Percentiles rank a stretch among this genome's conserved stretches.
Evolutionary conservation across 2,888 invertebrate genomes (phyloP).

Genomic region (Drosophila diplacantha): DNA sequence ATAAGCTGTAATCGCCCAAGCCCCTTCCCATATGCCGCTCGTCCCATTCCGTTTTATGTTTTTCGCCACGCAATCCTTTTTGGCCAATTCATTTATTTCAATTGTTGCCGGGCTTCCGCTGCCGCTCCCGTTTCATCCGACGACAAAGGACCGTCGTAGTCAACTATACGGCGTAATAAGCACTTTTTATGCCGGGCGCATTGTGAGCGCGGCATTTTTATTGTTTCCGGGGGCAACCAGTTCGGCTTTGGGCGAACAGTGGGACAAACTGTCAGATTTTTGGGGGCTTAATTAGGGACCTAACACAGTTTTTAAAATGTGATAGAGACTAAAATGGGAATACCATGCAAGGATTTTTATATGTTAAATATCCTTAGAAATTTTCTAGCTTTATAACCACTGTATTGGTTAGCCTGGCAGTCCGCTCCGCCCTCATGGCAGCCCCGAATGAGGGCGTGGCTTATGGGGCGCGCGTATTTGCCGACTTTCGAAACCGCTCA

Average conservation of each 20-base stretch:
- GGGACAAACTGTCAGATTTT: slow-evolving; percentile 4
- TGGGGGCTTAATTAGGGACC: neutral
- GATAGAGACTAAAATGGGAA: neutral
- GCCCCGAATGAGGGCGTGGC: slow-evolving; percentile 19
- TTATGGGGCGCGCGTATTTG: slow-evolving; percentile 44
- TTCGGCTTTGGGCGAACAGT: slow-evolving; percentile 41
- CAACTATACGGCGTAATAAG: slow-evolving; percentile 64
- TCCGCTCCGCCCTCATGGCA: neutral
- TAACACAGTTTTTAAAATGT: too few species aligned
- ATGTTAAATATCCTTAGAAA: neutral
- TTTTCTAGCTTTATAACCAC: slow-evolving; percentile 1
- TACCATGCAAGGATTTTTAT: neutral
- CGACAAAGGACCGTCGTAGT: slow-evolving; percentile 37
- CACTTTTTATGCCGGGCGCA: slow-evolving; percentile 64
- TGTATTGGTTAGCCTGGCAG: slow-evolving; percentile 2
- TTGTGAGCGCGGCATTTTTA: slow-evolving; percentile 59
- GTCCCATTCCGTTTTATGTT: slow-evolving; percentile 47
- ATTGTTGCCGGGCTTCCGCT: slow-evolving; percentile 58
- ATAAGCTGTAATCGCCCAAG: slow-evolving; percentile 24
- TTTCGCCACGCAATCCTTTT: slow-evolving; percentile 55
- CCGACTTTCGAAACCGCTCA: slow-evolving; percentile 49
- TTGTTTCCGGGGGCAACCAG: slow-evolving; percentile 60
- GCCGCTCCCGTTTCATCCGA: slow-evolving; percentile 14
- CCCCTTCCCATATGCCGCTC: slow-evolving; percentile 8
- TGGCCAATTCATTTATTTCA: slow-evolving; percentile 71